Percentiles rank a stretch among this genome's conserved stretches.
Conservation (phyloP, 2,888 invertebrate genomes). For the Gymnoscelis rufifasciata region DNA sequence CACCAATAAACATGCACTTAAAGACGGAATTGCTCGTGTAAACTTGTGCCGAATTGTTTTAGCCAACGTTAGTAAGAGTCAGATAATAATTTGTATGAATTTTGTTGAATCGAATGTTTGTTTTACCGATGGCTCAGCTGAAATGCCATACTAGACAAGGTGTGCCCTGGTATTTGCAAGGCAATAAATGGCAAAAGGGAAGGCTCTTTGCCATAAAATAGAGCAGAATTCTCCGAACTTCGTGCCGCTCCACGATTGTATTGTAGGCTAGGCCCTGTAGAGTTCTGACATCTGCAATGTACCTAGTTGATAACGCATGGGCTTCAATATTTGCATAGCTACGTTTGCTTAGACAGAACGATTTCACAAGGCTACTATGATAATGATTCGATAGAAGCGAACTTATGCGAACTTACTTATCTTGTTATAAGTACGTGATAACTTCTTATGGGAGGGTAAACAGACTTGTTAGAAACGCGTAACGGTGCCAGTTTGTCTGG, state of each 20-base stretch:
- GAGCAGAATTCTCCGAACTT: not conserved
- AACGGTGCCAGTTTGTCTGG: too few relatives aligned
- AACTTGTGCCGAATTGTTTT: too few relatives aligned
- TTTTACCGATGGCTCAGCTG: too few relatives aligned
- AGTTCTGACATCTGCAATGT: constrained; percentile 14
- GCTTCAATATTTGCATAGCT: constrained; percentile 22
- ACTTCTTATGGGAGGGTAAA: too few relatives aligned
- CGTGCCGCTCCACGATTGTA: not conserved
- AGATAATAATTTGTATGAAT: too few relatives aligned
- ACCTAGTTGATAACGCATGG: constrained; percentile 17
- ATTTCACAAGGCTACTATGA: constrained; percentile 22
- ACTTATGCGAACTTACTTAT: not conserved
- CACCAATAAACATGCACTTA: not conserved
- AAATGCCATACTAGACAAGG: not conserved
- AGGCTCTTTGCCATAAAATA: constrained; percentile 1
- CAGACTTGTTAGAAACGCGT: too few relatives aligned
- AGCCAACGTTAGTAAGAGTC: too few relatives aligned
- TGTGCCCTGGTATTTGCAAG: constrained; percentile 1
- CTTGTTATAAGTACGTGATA: too few relatives aligned
- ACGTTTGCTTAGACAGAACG: constrained; percentile 21
- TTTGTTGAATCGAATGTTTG: too few relatives aligned
- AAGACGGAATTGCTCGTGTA: too few relatives aligned
- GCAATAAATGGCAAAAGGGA: not conserved
- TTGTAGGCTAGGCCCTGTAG: constrained; percentile 4
- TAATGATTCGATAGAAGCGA: constrained; percentile 3